Evolutionary conservation across 2,888 invertebrate species (phyloP), one percentile per base, ranked within the genome.

Genomic region (Cephus sareptanus): DNA sequence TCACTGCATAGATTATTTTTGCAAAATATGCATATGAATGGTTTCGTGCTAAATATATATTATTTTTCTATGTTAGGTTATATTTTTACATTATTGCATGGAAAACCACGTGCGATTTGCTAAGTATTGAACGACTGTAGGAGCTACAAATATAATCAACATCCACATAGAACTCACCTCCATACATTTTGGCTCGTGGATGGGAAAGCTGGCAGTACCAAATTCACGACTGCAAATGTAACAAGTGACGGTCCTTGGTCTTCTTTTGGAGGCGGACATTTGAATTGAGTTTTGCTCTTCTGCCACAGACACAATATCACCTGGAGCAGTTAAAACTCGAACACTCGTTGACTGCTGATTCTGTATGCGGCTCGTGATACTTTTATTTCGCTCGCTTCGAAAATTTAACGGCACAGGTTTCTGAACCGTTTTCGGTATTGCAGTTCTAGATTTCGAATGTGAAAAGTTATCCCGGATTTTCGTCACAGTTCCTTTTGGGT

Each of bases 141-240:
- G 0, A 40, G 15, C 37, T 40, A 4, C 4, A 40, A 40, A 15
- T 13, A 37, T 3, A 37, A 37, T 4, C 15, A 0, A 37, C 4
- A 37, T 37, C 4, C 4, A 15, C 37, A 40, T 40, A 15, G 4
- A 15, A 40, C 89, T 89, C 89, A 94, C 94, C 93, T 94, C 91
- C 81, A 94, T 88, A 88, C 95, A 95, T 85, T 94, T 94, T 0
- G 95, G 94, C 87, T 95, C 95, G 87, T 95, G 95, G 81, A 95
- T 93, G 11, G 93, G 92, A 81, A 95, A 93, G 30, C 94, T 94
- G 73, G 94, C 94, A 6, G 94, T 93, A 9, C 95, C 95, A 88
- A 95, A 95, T 87, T 95, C 94, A 77, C 95, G 91, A 4, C 94
- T 94, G 88, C 95, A 95, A 76, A 95, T 92, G 87, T 94, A 95